These are phyloP conservation scores for Bombus confusus DNA, from an alignment of 1,140 invertebrate genomes.

Conservation along the genomic window DNA sequence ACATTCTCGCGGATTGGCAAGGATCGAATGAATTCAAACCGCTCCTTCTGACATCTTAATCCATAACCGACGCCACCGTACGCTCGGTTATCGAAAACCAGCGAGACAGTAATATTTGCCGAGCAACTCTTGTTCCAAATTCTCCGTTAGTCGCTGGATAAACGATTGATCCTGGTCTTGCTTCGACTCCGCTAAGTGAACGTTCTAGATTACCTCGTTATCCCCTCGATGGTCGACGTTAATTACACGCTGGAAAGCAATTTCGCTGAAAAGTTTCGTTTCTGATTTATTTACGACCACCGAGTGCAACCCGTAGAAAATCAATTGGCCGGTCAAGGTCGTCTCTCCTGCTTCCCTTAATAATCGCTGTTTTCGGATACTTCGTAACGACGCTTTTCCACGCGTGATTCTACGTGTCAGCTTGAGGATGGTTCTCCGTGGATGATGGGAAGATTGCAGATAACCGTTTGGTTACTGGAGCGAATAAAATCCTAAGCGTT, in stretches of 20 bases:
- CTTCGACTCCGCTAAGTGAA: slow-evolving; percentile 1
- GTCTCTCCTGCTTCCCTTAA: background rate
- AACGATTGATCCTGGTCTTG: slow-evolving; percentile 12
- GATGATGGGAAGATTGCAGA: too few relatives aligned
- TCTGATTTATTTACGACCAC: slow-evolving; percentile 16
- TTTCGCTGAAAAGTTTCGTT: slow-evolving; percentile 10
- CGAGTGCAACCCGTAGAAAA: background rate
- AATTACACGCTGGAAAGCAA: slow-evolving; percentile 14
- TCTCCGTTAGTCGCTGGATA: background rate
- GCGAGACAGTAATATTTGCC: background rate
- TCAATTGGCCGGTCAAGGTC: slow-evolving; percentile 2
- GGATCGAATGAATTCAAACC: background rate
- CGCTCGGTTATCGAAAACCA: background rate
- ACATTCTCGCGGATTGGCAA: background rate
- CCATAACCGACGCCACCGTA: slow-evolving; percentile 49
- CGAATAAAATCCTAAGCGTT: slow-evolving; percentile 11
- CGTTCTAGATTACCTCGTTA: slow-evolving; percentile 26
- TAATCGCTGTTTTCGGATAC: background rate
- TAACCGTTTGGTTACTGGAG: background rate
- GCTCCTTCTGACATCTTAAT: slow-evolving; percentile 51
- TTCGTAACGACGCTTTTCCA: too few relatives aligned
- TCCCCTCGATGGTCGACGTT: slow-evolving; percentile 15
- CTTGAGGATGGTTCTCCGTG: background rate
- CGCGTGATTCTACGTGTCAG: too few relatives aligned
- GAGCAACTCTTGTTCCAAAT: background rate